Evolutionary conservation across 2,888 invertebrate species (phyloP).

Genomic region (Andrena dorsata): DNA sequence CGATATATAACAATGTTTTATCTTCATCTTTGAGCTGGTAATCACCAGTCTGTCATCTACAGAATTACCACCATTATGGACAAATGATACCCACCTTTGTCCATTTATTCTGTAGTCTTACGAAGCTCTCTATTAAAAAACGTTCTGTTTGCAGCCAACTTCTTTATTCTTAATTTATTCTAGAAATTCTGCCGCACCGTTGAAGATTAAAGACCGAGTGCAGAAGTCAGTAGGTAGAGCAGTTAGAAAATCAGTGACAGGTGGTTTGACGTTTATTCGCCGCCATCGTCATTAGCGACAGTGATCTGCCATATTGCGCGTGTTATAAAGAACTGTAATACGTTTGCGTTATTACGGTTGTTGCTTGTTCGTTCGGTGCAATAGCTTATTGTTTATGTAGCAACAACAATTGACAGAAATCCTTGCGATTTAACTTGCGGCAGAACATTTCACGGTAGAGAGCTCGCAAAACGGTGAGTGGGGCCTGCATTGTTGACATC

Average conservation of each 20-base stretch:
- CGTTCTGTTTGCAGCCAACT: background rate
- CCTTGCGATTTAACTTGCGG: conserved; percentile 20
- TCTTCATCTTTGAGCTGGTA: background rate
- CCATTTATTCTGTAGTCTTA: conserved; percentile 41
- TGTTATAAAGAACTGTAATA: conserved; percentile 68
- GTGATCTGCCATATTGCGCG: conserved; percentile 75
- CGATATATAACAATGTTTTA: background rate
- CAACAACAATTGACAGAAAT: conserved; percentile 28
- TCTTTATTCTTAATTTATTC: background rate
- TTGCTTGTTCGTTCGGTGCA: conserved; percentile 65
- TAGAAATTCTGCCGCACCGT: conserved; percentile 7
- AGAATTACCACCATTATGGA: conserved; percentile 46
- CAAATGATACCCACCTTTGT: conserved; percentile 44
- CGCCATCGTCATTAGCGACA: conserved; percentile 71
- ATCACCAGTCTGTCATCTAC: background rate
- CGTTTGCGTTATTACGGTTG: conserved; percentile 67
- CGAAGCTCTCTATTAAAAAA: conserved; percentile 36
- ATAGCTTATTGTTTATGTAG: conserved; percentile 61
- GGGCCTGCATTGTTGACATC: conserved; percentile 69
- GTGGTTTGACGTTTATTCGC: conserved; percentile 75
- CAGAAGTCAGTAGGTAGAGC: conserved; percentile 15
- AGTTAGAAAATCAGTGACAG: conserved; percentile 63
- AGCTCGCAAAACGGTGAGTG: conserved; percentile 57
- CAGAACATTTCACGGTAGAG: conserved; percentile 42
- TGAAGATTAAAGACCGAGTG: background rate